Evolutionary conservation across 2,797 vertebrate genomes (phyloP).

Genomic region (Cyclopterus lumpus): DNA sequence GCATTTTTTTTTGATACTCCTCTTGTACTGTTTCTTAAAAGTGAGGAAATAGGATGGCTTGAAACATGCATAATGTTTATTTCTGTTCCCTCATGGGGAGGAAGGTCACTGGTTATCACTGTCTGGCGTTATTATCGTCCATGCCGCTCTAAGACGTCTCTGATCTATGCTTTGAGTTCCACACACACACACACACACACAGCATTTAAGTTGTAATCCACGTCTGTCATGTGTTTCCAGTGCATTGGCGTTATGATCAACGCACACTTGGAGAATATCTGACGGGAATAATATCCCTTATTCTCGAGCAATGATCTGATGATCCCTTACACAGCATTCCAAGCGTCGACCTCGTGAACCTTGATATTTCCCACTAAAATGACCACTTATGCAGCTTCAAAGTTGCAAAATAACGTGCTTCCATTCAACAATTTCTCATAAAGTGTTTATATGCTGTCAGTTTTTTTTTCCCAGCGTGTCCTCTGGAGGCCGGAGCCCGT

Average conservation of each 20-base stretch:
- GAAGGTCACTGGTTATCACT: slow-evolving; percentile 36
- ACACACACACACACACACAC: not conserved
- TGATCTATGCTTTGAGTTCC: slow-evolving; percentile 1
- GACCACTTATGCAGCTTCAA: not conserved
- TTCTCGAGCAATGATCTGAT: not conserved
- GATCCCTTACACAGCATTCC: not conserved
- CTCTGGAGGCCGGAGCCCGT: not conserved
- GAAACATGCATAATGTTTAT: slow-evolving; percentile 30
- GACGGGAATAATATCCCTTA: slow-evolving; percentile 9
- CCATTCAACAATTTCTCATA: not conserved
- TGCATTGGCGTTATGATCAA: slow-evolving; percentile 16
- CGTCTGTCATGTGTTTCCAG: slow-evolving; percentile 5
- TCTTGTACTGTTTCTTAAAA: slow-evolving; percentile 41
- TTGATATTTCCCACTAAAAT: slow-evolving; percentile 2
- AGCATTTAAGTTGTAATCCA: slow-evolving; percentile 10
- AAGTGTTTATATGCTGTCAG: not conserved
- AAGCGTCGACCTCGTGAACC: not conserved
- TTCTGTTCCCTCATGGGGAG: slow-evolving; percentile 16
- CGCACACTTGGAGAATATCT: slow-evolving; percentile 1
- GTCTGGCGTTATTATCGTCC: slow-evolving; percentile 22
- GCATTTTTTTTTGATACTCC: slow-evolving; percentile 57
- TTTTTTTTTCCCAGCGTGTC: not conserved
- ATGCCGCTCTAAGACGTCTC: slow-evolving; percentile 9
- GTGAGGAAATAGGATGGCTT: slow-evolving; percentile 61
- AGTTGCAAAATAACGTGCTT: not conserved